Evolutionary conservation across 1,140 invertebrate genomes (phyloP), one percentile per base, ranked within the genome.

Genomic region (Maniola jurtina): DNA sequence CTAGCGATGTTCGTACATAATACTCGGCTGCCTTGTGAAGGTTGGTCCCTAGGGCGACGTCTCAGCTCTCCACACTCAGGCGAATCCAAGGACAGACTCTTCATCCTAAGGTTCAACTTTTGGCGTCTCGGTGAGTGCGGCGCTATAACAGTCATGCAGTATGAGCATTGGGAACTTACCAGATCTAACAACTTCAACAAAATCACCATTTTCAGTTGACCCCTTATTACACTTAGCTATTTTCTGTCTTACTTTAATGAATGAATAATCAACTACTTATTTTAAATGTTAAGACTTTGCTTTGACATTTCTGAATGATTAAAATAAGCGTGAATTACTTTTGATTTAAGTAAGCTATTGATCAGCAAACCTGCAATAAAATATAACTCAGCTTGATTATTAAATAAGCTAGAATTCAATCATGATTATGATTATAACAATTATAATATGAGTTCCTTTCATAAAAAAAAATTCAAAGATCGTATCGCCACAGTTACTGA

Each of bases 91-190:
- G 97, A 99, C 76, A 99, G 94, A 86, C 97, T 98, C 93, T 99
- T 99, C 98, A 99, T 99, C 79, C 98, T 94, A 88, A 98, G 94
- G 92, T 98, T 98, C 90, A 99, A 93, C 92, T 98, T 97, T 93
- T 98, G 97, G 65, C 97, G 94, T 85, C 97, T 95, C 75, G 98
- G 98, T 90, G 97, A 98, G 92, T 98, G 97, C 66, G 97, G 97
- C 76, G 97, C 98, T 98, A 95, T 83, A 92, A 92, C 81, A 88
- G 77, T 81, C 72, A 88, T 72, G 71, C 76, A 73, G 72, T 73
- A 82, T 88, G 72, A 89, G 79, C 78, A 79, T 68, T 47, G 55
- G 42, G 57, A 36, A 79, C 72, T 80, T 80, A 80, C 77, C 67
- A 61, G n/a, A 48, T 34, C 34, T 25, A 47, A 50, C 35, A 40